These are phyloP conservation scores for Cerastis leucographa DNA, from an alignment of 2,888 invertebrate genomes.

Conservation along the genomic window DNA sequence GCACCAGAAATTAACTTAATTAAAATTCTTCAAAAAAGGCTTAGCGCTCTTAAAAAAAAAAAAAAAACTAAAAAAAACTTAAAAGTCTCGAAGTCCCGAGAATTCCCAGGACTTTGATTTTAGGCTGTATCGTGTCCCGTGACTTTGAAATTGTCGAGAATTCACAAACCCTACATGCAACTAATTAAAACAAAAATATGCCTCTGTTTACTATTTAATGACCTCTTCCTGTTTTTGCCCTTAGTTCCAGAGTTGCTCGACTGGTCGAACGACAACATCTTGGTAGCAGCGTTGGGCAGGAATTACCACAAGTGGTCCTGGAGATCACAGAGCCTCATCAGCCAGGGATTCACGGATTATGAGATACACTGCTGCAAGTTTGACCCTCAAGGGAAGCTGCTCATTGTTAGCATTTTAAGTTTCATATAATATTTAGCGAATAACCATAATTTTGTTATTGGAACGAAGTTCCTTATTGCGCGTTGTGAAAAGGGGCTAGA, in stretches of 20 bases:
- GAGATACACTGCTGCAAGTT: slow-evolving; percentile 84
- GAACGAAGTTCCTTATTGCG: no score
- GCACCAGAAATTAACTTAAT: no score
- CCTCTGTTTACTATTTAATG: neutral
- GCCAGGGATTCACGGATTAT: slow-evolving; percentile 73
- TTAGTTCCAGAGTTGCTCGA: slow-evolving; percentile 86
- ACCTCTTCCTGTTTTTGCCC: neutral
- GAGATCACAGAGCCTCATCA: slow-evolving; percentile 79
- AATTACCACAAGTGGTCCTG: slow-evolving; percentile 87
- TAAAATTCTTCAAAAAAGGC: no score
- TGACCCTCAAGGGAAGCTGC: slow-evolving; percentile 80
- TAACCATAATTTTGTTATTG: neutral
- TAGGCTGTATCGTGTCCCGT: no score
- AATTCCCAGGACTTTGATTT: no score
- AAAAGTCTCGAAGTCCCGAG: no score
- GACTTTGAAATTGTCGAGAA: no score
- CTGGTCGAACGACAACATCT: slow-evolving; percentile 84
- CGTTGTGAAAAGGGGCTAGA: no score
- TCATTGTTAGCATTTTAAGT: slow-evolving; percentile 75
- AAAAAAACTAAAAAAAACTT: no score
- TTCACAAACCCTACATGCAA: no score
- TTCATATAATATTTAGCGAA: neutral
- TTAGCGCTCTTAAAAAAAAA: no score
- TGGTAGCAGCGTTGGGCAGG: slow-evolving; percentile 84
- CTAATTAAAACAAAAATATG: no score